Evolutionary conservation across 2,113 vertebrate genomes (phyloP).

Genomic region (Stercorarius parasiticus): DNA sequence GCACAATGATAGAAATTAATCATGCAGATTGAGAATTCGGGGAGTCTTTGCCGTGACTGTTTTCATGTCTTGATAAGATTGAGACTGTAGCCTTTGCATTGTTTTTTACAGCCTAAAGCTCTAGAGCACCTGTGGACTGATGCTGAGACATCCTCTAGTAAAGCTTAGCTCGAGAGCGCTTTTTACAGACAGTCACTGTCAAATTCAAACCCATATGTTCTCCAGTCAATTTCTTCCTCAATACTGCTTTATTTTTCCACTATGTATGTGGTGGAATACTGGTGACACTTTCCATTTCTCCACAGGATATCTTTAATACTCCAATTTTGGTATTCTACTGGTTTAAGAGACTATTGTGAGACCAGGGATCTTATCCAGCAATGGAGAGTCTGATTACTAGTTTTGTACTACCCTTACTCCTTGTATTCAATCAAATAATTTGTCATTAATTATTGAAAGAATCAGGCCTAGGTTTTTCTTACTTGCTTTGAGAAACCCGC

Average conservation of each 20-base stretch:
- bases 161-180: not conserved
- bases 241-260: not conserved
- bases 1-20: not conserved
- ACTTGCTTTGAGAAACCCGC: not conserved
- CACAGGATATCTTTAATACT: not conserved
- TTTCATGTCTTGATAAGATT: not conserved
- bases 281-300: not conserved
- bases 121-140: not conserved
- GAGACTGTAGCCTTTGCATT: not conserved
- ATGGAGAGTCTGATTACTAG: not conserved
- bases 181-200: not conserved
- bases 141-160: not conserved
- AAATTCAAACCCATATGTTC: not conserved
- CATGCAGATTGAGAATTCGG: not conserved
- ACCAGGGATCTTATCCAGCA: not conserved
- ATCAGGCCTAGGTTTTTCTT: not conserved
- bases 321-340: not conserved
- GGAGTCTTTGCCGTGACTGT: not conserved
- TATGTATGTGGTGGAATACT: not conserved
- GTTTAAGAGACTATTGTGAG: not conserved
- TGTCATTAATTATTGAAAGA: not conserved
- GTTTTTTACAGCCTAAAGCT: not conserved
- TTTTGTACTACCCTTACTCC: not conserved
- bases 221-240: not conserved
- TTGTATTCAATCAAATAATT: not conserved